phyloP scores from a whole-genome alignment of 2,888 invertebrate species.

The Lasioglossum leucozonium region DNA sequence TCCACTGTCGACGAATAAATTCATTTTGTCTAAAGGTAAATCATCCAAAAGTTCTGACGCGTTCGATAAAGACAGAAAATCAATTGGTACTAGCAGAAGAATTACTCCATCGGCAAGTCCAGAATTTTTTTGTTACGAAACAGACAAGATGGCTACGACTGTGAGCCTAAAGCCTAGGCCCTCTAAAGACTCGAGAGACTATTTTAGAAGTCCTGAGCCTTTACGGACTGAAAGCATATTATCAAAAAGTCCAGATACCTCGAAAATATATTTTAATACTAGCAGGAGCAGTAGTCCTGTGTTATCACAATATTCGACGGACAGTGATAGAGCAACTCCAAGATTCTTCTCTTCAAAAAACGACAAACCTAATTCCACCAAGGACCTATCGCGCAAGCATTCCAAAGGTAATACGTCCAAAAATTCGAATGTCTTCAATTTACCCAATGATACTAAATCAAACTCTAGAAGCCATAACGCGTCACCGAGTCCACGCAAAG shows the following conservation, averaged over 20 bases:
- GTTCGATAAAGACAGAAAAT: neutral
- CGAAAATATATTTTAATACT: neutral
- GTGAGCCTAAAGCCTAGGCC: constrained; percentile 9
- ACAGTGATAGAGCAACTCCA: neutral
- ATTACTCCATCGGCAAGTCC: constrained; percentile 8
- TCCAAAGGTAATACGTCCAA: neutral
- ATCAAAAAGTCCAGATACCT: neutral
- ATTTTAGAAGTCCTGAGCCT: neutral
- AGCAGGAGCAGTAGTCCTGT: neutral
- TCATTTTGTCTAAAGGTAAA: neutral
- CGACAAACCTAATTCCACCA: neutral
- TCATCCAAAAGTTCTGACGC: neutral
- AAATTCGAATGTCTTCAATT: neutral
- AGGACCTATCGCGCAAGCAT: neutral
- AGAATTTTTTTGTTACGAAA: constrained; percentile 30
- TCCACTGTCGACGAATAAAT: neutral
- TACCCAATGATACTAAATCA: neutral
- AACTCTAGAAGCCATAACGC: neutral
- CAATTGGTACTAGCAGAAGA: neutral
- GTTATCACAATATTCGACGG: neutral
- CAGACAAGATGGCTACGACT: constrained; percentile 30
- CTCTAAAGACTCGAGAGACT: neutral
- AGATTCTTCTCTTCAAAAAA: neutral
- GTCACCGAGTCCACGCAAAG: neutral
- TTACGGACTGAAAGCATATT: too few species aligned